Percentiles rank a stretch among this genome's conserved stretches.
Evolutionary conservation across 2,113 vertebrate genomes (phyloP).

Genomic region (Scophthalmus maximus): DNA sequence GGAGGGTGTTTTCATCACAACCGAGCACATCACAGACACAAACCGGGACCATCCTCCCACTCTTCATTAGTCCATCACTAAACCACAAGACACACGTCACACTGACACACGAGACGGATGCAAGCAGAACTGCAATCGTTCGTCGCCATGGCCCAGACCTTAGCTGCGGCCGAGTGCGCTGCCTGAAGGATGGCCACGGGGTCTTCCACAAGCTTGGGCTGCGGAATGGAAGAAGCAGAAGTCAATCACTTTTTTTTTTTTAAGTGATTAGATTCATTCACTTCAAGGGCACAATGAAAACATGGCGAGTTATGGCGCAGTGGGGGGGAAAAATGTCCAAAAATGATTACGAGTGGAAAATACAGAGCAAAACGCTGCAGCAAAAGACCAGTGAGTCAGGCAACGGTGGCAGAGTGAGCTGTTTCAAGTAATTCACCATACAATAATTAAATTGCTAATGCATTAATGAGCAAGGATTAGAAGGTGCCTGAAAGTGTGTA

Average conservation of each 20-base stretch:
- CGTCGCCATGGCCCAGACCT: constrained; percentile 79
- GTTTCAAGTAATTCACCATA: constrained; percentile 6
- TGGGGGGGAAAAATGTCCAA: too few relatives aligned
- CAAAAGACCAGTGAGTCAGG: background rate
- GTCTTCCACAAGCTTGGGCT: constrained; percentile 81
- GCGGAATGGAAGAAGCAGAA: constrained; percentile 46
- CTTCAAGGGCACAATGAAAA: background rate
- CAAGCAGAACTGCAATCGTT: constrained; percentile 37
- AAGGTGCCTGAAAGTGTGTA: constrained; percentile 12
- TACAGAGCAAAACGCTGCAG: background rate
- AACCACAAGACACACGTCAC: constrained; percentile 35
- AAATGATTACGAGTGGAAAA: background rate
- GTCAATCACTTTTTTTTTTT: constrained; percentile 20
- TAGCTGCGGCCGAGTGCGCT: constrained; percentile 77
- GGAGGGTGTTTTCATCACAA: constrained; percentile 1
- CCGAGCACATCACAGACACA: background rate
- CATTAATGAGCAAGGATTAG: constrained; percentile 40
- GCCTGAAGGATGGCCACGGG: constrained; percentile 82
- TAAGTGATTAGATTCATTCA: background rate
- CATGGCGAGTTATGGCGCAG: background rate
- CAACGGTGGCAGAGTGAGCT: background rate
- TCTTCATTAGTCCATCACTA: constrained; percentile 21
- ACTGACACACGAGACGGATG: constrained; percentile 20
- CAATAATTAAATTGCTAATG: constrained; percentile 8
- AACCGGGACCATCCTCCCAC: background rate